Evolutionary conservation across 1,140 invertebrate species (phyloP), one percentile per base, ranked within the genome.

Genomic region (Lineus longissimus): DNA sequence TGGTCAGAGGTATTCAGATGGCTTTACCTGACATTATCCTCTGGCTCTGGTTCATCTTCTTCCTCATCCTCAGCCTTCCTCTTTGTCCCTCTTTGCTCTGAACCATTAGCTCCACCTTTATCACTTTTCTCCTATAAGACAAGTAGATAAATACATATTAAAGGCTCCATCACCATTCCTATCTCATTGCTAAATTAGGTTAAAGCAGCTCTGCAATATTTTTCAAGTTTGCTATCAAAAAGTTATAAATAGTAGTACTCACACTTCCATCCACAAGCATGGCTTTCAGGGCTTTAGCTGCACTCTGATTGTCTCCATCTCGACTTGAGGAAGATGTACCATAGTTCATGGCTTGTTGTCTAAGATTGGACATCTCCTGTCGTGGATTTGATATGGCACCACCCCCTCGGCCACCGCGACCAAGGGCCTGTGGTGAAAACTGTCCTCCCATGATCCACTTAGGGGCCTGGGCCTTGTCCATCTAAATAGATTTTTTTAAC

Each of bases 1-100:
- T n/a, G n/a, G n/a, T n/a, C n/a, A n/a, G n/a, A n/a, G n/a, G n/a
- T n/a, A n/a, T n/a, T n/a, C n/a, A n/a, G n/a, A n/a, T n/a, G n/a
- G n/a, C n/a, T n/a, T 70, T 72, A 82, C 79, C 74, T 86, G 23
- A 99, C 95, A 83, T 97, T 93, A 83, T 99, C 96, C 68, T 91
- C 87, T 13, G 88, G 86, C 75, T 93, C 89, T 60, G 89, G 87
- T 63, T 95, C 90, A 47, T 90, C 88, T 13, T 85, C 88, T 13
- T 85, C 83, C 36, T 74, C 70, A 33, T 87, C 85, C 1, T 86
- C 84, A 57, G 23, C 23, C 19, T 83, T 29, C 86, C 83, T 76
- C 87, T 69, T 74, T 55, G 55, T 88, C 0, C 90, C 89, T 76
- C 90, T 88, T 36, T 88, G n/a, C 15, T 67, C 63, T 43, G 64